A percentile compares a stretch with the other conserved stretches of the same genome.
Evolutionary conservation across 1,140 invertebrate species (phyloP).

Genomic region (Cotesia typhae): DNA sequence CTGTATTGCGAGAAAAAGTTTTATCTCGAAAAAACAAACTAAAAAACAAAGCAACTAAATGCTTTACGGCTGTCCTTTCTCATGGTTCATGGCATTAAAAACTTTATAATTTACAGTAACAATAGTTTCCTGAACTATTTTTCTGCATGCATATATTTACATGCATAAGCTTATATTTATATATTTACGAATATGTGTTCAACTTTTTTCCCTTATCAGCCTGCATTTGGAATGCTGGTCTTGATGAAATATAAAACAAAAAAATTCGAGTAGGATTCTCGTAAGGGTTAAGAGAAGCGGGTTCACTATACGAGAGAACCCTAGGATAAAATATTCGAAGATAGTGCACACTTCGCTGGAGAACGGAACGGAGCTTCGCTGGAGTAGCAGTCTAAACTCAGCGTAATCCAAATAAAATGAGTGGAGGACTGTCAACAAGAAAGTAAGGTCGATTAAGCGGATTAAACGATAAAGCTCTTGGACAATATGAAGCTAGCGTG

Average conservation of each 20-base stretch:
- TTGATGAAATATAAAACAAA: background rate
- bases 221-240: too few species aligned
- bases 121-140: constrained; percentile 10
- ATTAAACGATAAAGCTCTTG: constrained; percentile 37
- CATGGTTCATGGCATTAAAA: constrained; percentile 16
- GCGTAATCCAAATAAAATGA: constrained; percentile 43
- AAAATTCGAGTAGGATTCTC: background rate
- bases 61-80: constrained; percentile 21
- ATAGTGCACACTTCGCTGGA: constrained; percentile 12
- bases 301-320: background rate
- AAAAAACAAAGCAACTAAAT: constrained; percentile 22
- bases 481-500: constrained; percentile 34
- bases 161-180: background rate
- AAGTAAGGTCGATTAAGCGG: constrained; percentile 46
- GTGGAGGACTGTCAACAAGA: constrained; percentile 34
- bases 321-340: too few species aligned
- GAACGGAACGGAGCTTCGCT: too few species aligned
- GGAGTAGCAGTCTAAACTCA: constrained; percentile 29
- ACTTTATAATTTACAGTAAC: constrained; percentile 22
- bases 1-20: constrained; percentile 19
- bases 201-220: background rate
- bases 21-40: background rate
- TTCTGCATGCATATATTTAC: background rate
- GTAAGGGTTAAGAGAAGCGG: background rate
- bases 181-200: too few species aligned